A percentile compares a stretch with the other conserved stretches of the same genome.
Conservation (phyloP, 1,140 invertebrate genomes). For the Gyrodactylus salaris region DNA sequence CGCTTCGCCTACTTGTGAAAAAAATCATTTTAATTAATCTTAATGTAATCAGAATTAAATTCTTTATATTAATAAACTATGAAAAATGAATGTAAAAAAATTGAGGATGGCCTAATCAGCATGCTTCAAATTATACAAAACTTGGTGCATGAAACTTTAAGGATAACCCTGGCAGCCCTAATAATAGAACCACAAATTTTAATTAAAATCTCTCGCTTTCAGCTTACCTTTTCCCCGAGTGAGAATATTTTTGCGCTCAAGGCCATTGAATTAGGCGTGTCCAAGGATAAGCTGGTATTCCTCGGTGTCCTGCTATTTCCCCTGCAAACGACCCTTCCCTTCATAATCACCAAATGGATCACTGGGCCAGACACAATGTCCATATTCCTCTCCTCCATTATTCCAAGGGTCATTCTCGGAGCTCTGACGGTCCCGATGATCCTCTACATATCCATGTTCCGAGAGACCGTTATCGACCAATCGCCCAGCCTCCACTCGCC, state of each 20-base stretch:
- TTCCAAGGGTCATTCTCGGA: conserved; percentile 26
- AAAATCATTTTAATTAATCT: too few species aligned
- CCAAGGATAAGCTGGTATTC: conserved; percentile 64
- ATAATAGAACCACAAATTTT: too few species aligned
- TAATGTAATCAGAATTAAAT: too few species aligned
- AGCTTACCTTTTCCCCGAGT: conserved; percentile 75
- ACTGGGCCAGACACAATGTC: conserved; percentile 50
- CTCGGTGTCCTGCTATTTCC: conserved; percentile 55
- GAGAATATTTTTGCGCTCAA: conserved; percentile 75
- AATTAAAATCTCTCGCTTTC: conserved; percentile 11
- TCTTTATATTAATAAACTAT: too few species aligned
- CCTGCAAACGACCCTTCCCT: conserved; percentile 60
- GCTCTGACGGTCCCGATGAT: not conserved
- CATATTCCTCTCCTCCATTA: conserved; percentile 53
- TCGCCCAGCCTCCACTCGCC: not conserved
- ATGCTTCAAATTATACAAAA: too few species aligned
- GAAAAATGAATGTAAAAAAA: too few species aligned
- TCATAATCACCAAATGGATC: conserved; percentile 52
- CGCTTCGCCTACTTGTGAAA: too few species aligned
- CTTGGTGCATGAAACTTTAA: too few species aligned
- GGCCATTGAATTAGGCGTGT: conserved; percentile 64
- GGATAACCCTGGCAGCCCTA: too few species aligned
- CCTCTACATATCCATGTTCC: not conserved
- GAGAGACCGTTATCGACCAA: not conserved
- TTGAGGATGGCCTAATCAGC: too few species aligned